Percentiles rank a stretch among this genome's conserved stretches.
phyloP scores from a whole-genome alignment of 2,888 invertebrate genomes.

The Drosophila kambysellisi region DNA sequence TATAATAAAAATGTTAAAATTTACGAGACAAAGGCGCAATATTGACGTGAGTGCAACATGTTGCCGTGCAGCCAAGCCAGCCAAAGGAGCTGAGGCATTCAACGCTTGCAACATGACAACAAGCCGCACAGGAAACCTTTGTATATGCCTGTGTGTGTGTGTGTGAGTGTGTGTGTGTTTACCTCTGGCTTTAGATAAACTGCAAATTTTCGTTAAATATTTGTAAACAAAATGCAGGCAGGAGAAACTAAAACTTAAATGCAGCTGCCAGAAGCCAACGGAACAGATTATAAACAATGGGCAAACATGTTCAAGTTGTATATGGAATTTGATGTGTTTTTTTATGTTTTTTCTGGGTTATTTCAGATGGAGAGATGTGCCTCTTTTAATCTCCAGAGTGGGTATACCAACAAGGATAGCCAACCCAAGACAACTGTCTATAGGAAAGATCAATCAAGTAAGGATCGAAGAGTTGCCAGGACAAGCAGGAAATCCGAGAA shows the following conservation, averaged over 20 bases:
- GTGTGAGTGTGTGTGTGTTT: conserved; percentile 31
- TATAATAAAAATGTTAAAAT: conserved; percentile 75
- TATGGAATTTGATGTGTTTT: neutral
- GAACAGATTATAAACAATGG: conserved; percentile 44
- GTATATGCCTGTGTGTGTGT: neutral
- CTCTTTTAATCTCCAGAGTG: neutral
- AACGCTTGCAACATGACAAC: conserved; percentile 33
- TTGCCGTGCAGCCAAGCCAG: conserved; percentile 43
- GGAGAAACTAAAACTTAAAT: conserved; percentile 51
- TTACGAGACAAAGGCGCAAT: conserved; percentile 76
- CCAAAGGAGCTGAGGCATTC: conserved; percentile 13
- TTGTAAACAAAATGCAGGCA: conserved; percentile 61
- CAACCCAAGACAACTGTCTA: neutral
- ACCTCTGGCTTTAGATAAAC: conserved; percentile 50
- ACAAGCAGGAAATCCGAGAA: no score
- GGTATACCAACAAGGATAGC: neutral
- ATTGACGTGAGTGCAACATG: conserved; percentile 71
- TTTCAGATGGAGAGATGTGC: neutral
- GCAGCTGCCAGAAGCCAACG: conserved; percentile 59
- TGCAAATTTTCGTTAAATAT: conserved; percentile 70
- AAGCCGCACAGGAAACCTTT: conserved; percentile 27
- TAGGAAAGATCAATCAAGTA: neutral
- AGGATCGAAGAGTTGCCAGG: neutral
- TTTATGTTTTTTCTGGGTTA: neutral
- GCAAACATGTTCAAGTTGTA: neutral